phyloP scores from a whole-genome alignment of 2,888 invertebrate species.

The Drosophila hawaiiensis region DNA sequence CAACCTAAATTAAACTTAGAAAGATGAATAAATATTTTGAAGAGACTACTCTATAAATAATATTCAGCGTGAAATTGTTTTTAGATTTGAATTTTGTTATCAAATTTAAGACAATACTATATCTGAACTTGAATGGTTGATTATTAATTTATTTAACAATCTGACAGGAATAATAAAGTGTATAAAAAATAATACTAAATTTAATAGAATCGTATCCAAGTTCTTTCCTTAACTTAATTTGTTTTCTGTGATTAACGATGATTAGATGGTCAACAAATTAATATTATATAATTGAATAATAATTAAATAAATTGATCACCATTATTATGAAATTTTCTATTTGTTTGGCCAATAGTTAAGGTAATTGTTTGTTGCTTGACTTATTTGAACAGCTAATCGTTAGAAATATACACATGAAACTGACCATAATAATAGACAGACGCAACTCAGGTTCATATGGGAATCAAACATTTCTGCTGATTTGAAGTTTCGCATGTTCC shows the following conservation, averaged over 20 bases:
- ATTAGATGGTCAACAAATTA: not conserved
- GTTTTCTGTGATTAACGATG: not conserved
- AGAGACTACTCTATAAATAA: not conserved
- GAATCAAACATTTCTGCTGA: not conserved
- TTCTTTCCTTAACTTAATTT: not conserved
- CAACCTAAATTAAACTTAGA: not conserved
- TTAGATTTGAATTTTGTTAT: conserved; percentile 2
- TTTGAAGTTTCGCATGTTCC: conserved; percentile 10
- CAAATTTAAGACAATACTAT: not conserved
- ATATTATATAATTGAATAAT: not conserved
- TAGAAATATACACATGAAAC: not conserved
- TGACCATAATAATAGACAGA: not conserved
- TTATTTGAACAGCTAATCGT: too few species aligned
- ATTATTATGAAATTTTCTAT: not conserved
- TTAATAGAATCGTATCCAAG: not conserved
- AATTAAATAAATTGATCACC: not conserved
- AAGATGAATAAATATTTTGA: not conserved
- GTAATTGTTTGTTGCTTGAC: not conserved
- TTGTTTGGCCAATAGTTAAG: not conserved
- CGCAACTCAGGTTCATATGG: not conserved
- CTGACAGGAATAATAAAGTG: not conserved
- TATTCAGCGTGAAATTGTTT: not conserved
- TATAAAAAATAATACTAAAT: not conserved
- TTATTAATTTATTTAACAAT: too few species aligned
- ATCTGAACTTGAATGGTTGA: not conserved